A percentile compares a stretch with the other conserved stretches of the same genome.
Evolutionary conservation across 2,797 vertebrate genomes (phyloP).

Genomic region (Bryconaethiops microstoma): DNA sequence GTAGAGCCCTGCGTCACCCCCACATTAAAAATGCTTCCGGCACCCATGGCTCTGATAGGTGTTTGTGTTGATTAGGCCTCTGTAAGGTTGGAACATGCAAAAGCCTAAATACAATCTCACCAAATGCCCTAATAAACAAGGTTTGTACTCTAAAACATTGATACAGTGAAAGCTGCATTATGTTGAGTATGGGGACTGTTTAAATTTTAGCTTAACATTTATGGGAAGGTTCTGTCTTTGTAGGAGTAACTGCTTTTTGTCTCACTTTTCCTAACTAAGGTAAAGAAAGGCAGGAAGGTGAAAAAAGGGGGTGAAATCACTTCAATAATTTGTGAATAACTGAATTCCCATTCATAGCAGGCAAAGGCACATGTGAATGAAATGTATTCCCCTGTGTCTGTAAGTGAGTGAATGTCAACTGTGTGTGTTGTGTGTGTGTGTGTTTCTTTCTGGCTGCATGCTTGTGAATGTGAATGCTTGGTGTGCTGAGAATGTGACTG

Average conservation of each 20-base stretch:
- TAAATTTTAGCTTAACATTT: neutral
- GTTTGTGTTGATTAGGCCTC: slow-evolving; percentile 11
- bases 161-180: neutral
- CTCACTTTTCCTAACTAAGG: neutral
- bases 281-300: no score
- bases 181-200: neutral
- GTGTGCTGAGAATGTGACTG: slow-evolving; percentile 50
- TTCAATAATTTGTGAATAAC: slow-evolving; percentile 61
- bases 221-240: neutral
- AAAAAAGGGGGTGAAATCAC: neutral
- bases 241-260: neutral
- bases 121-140: no score
- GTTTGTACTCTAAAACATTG: no score
- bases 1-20: no score
- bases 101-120: no score
- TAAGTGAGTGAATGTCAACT: slow-evolving; percentile 50
- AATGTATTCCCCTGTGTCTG: slow-evolving; percentile 43
- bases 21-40: no score
- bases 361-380: slow-evolving; percentile 66
- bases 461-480: slow-evolving; percentile 69
- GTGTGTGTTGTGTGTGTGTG: slow-evolving; percentile 40
- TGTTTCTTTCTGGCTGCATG: slow-evolving; percentile 48
- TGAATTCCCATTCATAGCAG: slow-evolving; percentile 63
- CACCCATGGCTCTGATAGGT: neutral
- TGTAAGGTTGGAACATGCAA: neutral